phyloP scores from a whole-genome alignment of 2,113 vertebrate species.

The Tachuris rubrigastra region DNA sequence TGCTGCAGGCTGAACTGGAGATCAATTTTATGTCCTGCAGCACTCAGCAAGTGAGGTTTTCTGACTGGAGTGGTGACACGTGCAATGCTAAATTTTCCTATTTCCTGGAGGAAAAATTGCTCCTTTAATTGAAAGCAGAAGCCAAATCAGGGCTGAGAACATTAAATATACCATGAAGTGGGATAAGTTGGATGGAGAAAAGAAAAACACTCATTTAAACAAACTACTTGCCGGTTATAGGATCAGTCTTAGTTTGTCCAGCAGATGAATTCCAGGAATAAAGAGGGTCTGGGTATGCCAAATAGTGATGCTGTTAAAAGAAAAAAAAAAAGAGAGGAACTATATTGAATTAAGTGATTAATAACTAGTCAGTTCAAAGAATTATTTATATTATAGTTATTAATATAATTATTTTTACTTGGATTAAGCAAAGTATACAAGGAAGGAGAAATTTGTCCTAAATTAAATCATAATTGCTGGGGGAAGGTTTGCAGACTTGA shows the following conservation, averaged over 20 bases:
- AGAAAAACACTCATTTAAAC: constrained; percentile 8
- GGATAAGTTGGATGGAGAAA: neutral
- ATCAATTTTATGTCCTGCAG: neutral
- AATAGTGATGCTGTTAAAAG: neutral
- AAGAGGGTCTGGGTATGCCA: neutral
- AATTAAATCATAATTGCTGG: neutral
- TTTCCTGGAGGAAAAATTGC: constrained; percentile 15
- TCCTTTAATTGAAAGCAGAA: neutral
- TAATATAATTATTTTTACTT: neutral
- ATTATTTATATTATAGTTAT: neutral
- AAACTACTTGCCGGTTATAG: neutral
- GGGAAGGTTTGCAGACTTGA: neutral
- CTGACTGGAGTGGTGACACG: neutral
- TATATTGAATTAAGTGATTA: neutral
- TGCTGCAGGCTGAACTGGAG: neutral
- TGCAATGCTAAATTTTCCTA: neutral
- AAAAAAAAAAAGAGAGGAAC: neutral
- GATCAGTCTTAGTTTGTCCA: neutral
- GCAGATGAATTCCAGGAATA: neutral
- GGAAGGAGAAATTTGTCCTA: neutral
- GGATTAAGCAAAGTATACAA: neutral
- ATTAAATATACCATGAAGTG: neutral
- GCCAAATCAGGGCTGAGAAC: neutral
- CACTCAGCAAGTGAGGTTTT: neutral
- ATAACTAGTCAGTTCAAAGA: neutral